These are phyloP conservation scores for Myopa tessellatipennis DNA, from an alignment of 2,888 invertebrate species.

Conservation along the genomic window DNA sequence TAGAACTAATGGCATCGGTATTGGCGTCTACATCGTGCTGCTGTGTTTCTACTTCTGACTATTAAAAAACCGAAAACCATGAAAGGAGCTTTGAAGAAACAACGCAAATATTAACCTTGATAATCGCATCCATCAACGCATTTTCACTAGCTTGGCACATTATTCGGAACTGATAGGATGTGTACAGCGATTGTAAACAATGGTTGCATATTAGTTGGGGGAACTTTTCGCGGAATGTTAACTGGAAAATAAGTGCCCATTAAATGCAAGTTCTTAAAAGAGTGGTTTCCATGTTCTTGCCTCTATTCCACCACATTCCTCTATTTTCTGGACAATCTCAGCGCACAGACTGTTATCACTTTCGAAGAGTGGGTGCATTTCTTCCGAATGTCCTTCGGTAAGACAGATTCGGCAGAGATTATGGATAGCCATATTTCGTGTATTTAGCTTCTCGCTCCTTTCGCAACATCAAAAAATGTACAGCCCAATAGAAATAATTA, in stretches of 20 bases:
- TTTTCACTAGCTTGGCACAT: slow-evolving; percentile 63
- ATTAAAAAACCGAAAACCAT: not conserved
- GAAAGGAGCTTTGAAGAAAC: not conserved
- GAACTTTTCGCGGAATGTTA: slow-evolving; percentile 51
- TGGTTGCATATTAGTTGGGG: slow-evolving; percentile 62
- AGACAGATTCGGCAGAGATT: slow-evolving; percentile 63
- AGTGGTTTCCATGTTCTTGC: slow-evolving; percentile 44
- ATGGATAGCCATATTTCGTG: slow-evolving; percentile 55
- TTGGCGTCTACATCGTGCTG: slow-evolving; percentile 47
- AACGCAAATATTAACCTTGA: slow-evolving; percentile 53
- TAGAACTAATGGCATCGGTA: not conserved
- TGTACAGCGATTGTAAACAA: slow-evolving; percentile 56
- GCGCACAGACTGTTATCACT: slow-evolving; percentile 52
- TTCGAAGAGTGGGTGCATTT: slow-evolving; percentile 56
- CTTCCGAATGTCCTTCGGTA: slow-evolving; percentile 52
- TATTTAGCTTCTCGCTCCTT: too few relatives aligned
- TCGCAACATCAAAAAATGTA: too few relatives aligned
- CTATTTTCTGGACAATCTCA: slow-evolving; percentile 59
- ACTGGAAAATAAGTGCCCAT: too few relatives aligned
- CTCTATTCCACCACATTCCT: slow-evolving; percentile 63
- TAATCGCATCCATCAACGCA: slow-evolving; percentile 57
- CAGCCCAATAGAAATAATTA: too few relatives aligned
- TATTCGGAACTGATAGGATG: slow-evolving; percentile 60
- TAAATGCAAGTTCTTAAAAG: not conserved
- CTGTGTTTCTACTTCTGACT: slow-evolving; percentile 60